Percentiles rank a stretch among this genome's conserved stretches.
Conservation (phyloP, 2,113 vertebrate species). For the Coreoperca whiteheadi region DNA sequence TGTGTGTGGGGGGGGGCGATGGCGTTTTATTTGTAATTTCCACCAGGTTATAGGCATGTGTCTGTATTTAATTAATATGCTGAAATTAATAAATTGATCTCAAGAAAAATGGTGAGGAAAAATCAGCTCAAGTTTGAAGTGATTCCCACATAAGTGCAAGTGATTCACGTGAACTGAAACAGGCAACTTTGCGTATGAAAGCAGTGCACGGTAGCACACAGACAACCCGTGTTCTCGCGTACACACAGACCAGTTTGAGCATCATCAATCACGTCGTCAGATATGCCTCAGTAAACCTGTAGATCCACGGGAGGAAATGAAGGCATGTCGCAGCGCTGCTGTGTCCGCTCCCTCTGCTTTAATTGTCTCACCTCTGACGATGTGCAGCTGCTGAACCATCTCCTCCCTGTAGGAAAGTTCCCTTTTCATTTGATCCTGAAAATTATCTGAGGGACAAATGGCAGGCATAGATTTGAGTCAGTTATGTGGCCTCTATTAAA, state of each 20-base stretch:
- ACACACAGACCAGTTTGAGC: background rate
- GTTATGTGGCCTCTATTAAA: background rate
- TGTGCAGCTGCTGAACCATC: slow-evolving; percentile 98
- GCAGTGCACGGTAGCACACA: background rate
- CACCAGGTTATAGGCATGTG: background rate
- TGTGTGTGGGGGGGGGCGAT: too few relatives aligned
- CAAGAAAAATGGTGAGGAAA: background rate
- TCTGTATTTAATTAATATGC: background rate
- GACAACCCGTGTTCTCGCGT: background rate
- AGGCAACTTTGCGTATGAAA: background rate
- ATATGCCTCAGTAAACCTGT: background rate
- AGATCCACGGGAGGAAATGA: background rate
- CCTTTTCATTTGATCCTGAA: slow-evolving; percentile 99
- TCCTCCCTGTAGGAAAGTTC: slow-evolving; percentile 97
- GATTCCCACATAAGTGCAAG: background rate
- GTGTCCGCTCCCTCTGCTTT: slow-evolving; percentile 42
- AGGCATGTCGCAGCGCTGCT: background rate
- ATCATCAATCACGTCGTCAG: slow-evolving; percentile 40
- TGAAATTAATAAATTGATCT: background rate
- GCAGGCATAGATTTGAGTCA: slow-evolving; percentile 27
- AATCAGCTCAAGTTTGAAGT: background rate
- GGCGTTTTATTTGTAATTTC: background rate
- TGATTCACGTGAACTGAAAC: background rate
- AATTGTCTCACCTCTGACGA: slow-evolving; percentile 92
- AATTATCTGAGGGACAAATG: slow-evolving; percentile 89